Percentiles rank a stretch among this genome's conserved stretches.
Evolutionary conservation across 2,797 vertebrate species (phyloP).

Genomic region (Saxicola maurus): DNA sequence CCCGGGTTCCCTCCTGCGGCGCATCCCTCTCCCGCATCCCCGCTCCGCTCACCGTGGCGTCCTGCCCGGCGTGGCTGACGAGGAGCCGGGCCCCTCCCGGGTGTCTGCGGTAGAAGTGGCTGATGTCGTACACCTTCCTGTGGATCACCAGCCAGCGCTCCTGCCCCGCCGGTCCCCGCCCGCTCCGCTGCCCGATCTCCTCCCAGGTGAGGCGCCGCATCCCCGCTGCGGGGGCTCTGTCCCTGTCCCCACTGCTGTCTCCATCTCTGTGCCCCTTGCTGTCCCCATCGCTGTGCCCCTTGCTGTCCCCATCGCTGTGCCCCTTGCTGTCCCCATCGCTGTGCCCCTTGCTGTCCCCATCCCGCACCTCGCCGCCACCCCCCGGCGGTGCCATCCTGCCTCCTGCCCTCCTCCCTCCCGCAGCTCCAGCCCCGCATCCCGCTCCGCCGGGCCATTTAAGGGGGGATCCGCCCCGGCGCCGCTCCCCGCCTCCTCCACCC

Average conservation of each 20-base stretch:
- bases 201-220: neutral
- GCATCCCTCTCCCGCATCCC: neutral
- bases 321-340: neutral
- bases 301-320: neutral
- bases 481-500: neutral
- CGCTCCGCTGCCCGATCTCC: neutral
- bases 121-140: conserved; percentile 87
- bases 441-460: neutral
- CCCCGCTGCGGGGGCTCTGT: neutral
- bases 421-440: neutral
- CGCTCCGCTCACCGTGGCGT: conserved; percentile 82
- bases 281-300: neutral
- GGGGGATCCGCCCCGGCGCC: neutral
- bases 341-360: neutral
- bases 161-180: neutral
- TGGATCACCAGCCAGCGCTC: conserved; percentile 80
- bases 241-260: neutral
- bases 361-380: neutral
- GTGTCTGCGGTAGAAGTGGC: conserved; percentile 73
- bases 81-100: conserved; percentile 84
- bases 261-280: neutral
- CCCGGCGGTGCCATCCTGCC: neutral
- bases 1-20: neutral
- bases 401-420: neutral
- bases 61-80: conserved; percentile 84